Base-by-base conservation (phyloP, 2,888 invertebrate genomes). In the Pristionchus mayeri region DNA sequence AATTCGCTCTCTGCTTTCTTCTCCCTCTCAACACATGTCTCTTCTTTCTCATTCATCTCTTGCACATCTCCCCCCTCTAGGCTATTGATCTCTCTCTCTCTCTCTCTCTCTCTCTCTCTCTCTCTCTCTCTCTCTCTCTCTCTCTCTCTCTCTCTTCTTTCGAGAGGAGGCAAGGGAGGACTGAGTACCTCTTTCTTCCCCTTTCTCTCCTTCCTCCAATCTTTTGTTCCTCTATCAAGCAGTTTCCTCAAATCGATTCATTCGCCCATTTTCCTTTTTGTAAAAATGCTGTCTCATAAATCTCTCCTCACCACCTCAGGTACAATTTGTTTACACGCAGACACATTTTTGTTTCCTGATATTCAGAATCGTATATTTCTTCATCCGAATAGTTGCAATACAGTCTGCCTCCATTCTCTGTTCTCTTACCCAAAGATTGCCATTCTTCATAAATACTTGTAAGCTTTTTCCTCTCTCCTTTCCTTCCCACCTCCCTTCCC, bases 81-180 rank as follows among this genome's bases (percentile, higher is more conserved):
- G 76, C 76, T 76, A 76, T 76, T 76, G 76, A 76, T 76, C 76
- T 76, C 50, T 76, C 76, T 48, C 44, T 71, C 40, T 71, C 44
- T 71, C 60, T 60, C 54, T 18, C 18, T 52, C 52, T 52, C 16
- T 18, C n/a, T 40, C 44, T 40, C 60, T 60, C 54, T 52, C 52
- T 52, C 52, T 52, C 57, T 57, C 57, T 4, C n/a, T n/a, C n/a
- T n/a, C n/a, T n/a, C n/a, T n/a, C n/a, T n/a, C n/a, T n/a, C n/a
- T n/a, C n/a, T n/a, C n/a, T 67, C 37, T 67, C 54, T 54, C 50
- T 48, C 48, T 48, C 48, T 48, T 21, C 24, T 30, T 34, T 63
- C 18, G n/a, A 67, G 37, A 67, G 67, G 21, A n/a, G 54, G 54
- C 7, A 21, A 34, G 67, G 37, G 30, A 67, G 67, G 67, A 67